phyloP scores from a whole-genome alignment of 1,140 invertebrate species.

The Diachasma alloeum region DNA sequence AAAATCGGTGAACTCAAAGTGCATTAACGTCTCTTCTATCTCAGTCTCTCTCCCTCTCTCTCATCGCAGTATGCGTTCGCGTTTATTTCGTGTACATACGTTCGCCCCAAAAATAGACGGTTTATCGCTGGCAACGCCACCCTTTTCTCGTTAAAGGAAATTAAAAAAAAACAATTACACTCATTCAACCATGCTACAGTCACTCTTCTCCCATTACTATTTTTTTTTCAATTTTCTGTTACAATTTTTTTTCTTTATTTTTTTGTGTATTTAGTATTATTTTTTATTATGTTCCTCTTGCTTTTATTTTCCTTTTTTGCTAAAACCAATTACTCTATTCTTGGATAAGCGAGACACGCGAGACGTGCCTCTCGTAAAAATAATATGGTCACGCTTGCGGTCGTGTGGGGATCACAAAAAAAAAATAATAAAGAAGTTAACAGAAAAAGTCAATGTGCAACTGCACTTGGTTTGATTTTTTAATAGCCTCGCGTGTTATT shows the following conservation, averaged over 20 bases:
- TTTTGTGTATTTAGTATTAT: background rate
- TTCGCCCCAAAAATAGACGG: constrained; percentile 1
- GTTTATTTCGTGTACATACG: background rate
- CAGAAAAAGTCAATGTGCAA: background rate
- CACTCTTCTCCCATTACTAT: too few relatives aligned
- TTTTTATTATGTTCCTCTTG: background rate
- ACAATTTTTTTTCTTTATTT: background rate
- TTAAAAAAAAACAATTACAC: background rate
- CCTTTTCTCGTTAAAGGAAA: constrained; percentile 11
- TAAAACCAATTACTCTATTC: constrained; percentile 11
- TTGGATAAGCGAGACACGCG: constrained; percentile 6
- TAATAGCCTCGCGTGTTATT: background rate
- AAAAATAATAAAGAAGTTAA: background rate
- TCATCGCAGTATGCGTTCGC: background rate
- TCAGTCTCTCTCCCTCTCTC: background rate
- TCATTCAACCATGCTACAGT: background rate
- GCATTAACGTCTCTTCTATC: background rate
- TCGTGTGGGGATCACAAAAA: background rate
- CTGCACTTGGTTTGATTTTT: background rate
- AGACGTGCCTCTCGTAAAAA: constrained; percentile 5
- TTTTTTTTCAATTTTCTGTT: background rate
- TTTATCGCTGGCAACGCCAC: constrained; percentile 10
- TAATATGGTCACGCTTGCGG: constrained; percentile 9
- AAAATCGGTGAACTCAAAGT: background rate
- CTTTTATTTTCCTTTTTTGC: background rate